These are phyloP conservation scores for Antheraea mylitta DNA, from an alignment of 1,140 invertebrate species.

Conservation along the genomic window DNA sequence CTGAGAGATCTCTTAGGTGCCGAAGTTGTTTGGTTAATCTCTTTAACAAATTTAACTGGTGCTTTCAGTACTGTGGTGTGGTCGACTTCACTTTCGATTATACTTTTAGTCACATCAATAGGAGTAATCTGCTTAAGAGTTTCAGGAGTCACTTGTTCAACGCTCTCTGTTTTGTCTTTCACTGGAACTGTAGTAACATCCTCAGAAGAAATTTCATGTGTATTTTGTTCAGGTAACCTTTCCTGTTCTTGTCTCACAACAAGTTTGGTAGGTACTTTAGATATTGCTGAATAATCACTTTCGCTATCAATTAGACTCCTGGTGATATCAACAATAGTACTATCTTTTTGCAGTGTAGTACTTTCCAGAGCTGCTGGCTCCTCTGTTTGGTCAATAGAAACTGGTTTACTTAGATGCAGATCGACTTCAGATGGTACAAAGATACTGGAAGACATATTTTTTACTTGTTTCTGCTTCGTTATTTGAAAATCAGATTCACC, in stretches of 20 bases:
- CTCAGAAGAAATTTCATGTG: not conserved
- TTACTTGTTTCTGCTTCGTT: not conserved
- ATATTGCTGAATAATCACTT: constrained; percentile 20
- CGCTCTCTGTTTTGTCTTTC: no score
- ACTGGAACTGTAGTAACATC: not conserved
- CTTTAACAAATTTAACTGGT: no score
- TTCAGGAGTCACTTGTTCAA: not conserved
- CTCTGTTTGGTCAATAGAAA: not conserved
- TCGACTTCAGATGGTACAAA: not conserved
- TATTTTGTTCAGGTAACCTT: not conserved
- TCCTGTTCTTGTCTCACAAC: not conserved
- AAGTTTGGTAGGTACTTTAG: constrained; percentile 17
- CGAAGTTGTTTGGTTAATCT: no score
- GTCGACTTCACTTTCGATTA: no score
- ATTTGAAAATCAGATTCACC: not conserved
- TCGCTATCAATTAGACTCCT: constrained; percentile 24
- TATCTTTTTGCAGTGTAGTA: constrained; percentile 11
- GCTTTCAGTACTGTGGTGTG: no score
- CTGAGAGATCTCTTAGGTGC: no score
- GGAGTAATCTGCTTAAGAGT: not conserved
- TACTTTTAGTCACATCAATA: not conserved
- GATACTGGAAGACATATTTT: not conserved
- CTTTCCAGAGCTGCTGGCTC: not conserved
- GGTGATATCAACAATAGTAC: constrained; percentile 17
- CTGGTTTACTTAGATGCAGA: not conserved